Evolutionary conservation across 2,797 vertebrate genomes (phyloP), one percentile per base, ranked within the genome.

Genomic region (Cynodonichthys magdalenae): DNA sequence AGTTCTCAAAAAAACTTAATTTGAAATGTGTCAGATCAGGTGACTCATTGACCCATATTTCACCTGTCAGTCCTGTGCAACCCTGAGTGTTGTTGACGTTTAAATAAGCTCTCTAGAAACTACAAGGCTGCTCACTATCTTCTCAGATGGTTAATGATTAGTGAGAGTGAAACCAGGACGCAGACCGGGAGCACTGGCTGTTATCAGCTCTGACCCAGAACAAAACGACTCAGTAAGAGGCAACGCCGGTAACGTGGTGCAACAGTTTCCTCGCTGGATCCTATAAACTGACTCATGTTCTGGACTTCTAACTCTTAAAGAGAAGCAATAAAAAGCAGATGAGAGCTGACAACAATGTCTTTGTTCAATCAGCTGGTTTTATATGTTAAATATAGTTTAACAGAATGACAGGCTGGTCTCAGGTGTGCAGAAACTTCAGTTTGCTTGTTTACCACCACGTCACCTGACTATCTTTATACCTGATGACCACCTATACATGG

Each of bases 61-160:
- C 62, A 58, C 61, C 31, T 3, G 31, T 63, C 20, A 39, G 47
- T 53, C 29, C 27, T 56, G 12, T 50, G 48, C 45, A 66, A 57
- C 48, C 46, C 14, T 12, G 27, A 15, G 4, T 15, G 49, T 52
- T 86, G 74, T 83, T 70, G 66, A 61, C 41, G 7, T 80, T 79
- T 82, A 65, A 82, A 75, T 66, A 77, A 50, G 41, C 70, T 64
- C 75, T 60, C 63, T 63, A 81, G 85, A 89, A 92, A 91, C 85
- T 63, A 63, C 49, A 57, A 53, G 74, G 53, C 29, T 59, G 69
- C 60, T 63, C 41, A 27, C 57, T 70, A 82, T 89, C 82, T 80
- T 58, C 71, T 63, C 46, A 5, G 68, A 54, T 28, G 58, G 91
- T 93, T 94, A 94, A 94, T 94, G 62, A 92, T 92, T 87, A 90